Evolutionary conservation across 2,888 invertebrate species (phyloP).

Genomic region (Melolontha melolontha): DNA sequence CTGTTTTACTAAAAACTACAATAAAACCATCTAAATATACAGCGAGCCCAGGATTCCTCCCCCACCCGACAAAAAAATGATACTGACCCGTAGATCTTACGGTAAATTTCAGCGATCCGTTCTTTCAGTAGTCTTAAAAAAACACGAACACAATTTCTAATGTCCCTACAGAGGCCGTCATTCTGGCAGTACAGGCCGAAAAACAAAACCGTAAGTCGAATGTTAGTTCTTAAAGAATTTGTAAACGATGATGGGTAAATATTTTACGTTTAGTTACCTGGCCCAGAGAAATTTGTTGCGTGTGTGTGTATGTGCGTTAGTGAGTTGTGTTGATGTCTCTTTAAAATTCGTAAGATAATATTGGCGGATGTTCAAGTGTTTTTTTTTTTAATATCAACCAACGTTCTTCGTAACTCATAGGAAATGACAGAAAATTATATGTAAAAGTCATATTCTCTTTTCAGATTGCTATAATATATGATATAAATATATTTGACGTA

Average conservation of each 20-base stretch:
- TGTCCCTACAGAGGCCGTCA: conserved; percentile 74
- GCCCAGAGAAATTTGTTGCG: conserved; percentile 20
- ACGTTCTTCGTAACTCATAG: conserved; percentile 7
- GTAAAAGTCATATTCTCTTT: not conserved
- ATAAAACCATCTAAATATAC: conserved; percentile 62
- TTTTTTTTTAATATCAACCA: not conserved
- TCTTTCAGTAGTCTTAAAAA: conserved; percentile 53
- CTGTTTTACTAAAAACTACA: conserved; percentile 41
- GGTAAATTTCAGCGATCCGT: conserved; percentile 45
- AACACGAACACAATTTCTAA: conserved; percentile 52
- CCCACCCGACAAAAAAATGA: conserved; percentile 59
- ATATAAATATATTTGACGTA: too few species aligned
- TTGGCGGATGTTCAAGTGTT: conserved; percentile 23
- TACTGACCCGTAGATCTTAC: conserved; percentile 48
- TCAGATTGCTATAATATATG: too few species aligned
- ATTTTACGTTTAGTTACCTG: conserved; percentile 34
- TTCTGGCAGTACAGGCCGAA: conserved; percentile 71
- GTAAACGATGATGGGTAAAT: not conserved
- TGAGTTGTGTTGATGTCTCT: conserved; percentile 1
- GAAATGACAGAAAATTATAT: conserved; percentile 17
- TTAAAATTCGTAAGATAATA: conserved; percentile 13
- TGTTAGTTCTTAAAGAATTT: conserved; percentile 30
- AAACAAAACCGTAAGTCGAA: conserved; percentile 54
- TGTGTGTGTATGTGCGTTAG: conserved; percentile 7
- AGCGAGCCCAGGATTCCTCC: conserved; percentile 59